A percentile compares a stretch with the other conserved stretches of the same genome.
phyloP scores from a whole-genome alignment of 1,140 invertebrate species.

The Oscheius sp. region DNA sequence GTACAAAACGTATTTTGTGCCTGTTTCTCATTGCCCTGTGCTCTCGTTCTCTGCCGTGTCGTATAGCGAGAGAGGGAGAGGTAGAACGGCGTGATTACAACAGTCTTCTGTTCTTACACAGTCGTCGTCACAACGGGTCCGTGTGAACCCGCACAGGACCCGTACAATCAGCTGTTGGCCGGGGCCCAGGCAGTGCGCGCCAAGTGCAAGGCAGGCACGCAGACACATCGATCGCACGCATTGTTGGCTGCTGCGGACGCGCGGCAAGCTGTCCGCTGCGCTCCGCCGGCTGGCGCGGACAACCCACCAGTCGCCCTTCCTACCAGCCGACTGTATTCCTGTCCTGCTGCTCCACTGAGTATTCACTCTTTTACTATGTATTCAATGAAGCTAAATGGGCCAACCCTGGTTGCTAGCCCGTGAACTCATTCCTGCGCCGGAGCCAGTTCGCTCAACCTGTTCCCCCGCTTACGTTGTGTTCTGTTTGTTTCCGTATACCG shows the following conservation, averaged over 20 bases:
- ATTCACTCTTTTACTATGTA: constrained; percentile 9
- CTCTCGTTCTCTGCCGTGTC: too few species aligned
- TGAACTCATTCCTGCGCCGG: background rate
- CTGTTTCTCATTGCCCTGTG: too few species aligned
- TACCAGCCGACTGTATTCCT: too few species aligned
- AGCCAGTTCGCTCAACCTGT: constrained; percentile 3
- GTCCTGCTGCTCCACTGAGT: background rate
- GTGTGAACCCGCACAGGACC: too few species aligned
- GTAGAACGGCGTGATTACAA: too few species aligned
- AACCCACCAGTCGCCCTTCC: constrained; percentile 1
- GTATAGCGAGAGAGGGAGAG: too few species aligned
- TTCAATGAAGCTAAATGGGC: background rate
- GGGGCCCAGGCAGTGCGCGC: background rate
- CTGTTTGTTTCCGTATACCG: too few species aligned
- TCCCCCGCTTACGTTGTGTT: too few species aligned
- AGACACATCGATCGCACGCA: constrained; percentile 6
- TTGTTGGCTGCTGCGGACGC: background rate
- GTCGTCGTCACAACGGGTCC: too few species aligned
- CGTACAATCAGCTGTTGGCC: constrained; percentile 1
- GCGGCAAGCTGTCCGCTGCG: background rate
- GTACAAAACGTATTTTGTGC: too few species aligned
- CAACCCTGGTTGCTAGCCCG: background rate
- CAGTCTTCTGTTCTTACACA: too few species aligned
- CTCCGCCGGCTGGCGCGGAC: background rate
- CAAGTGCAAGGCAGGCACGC: background rate